Percentiles rank a stretch among this genome's conserved stretches.
These are phyloP conservation scores for Steromphala cineraria DNA, from an alignment of 2,888 invertebrate species.

Conservation along the genomic window DNA sequence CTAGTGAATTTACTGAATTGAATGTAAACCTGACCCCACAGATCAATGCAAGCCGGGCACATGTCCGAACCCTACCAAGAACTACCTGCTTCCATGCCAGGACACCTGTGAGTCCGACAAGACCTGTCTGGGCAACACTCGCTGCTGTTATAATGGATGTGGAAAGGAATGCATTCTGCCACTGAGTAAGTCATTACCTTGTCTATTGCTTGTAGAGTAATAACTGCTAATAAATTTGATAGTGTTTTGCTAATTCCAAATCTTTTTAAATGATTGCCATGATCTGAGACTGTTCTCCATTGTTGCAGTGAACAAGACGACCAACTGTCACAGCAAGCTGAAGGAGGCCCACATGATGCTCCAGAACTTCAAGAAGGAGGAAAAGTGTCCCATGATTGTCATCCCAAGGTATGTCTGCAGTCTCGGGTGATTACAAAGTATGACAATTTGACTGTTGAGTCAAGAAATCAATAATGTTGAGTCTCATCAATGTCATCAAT, in stretches of 20 bases:
- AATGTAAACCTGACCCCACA: neutral
- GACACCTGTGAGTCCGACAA: slow-evolving; percentile 29
- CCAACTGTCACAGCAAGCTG: neutral
- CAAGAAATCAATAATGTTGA: no score
- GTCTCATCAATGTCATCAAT: no score
- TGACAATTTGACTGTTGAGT: neutral
- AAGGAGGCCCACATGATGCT: neutral
- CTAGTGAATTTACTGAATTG: no score
- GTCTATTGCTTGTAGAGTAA: no score
- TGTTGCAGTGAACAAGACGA: neutral
- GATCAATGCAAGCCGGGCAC: slow-evolving; percentile 35
- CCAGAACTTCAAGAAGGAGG: neutral
- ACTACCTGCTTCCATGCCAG: slow-evolving; percentile 20
- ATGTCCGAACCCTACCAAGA: slow-evolving; percentile 26
- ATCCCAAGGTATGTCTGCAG: neutral
- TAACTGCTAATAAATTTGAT: no score
- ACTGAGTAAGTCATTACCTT: neutral
- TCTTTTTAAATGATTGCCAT: no score
- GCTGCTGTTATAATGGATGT: slow-evolving; percentile 40
- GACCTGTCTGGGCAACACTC: slow-evolving; percentile 31
- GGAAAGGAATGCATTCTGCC: slow-evolving; percentile 26
- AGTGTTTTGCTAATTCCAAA: no score
- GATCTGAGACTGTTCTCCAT: no score
- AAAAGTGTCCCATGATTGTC: slow-evolving; percentile 1
- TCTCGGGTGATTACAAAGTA: neutral